Evolutionary conservation across 2,888 invertebrate genomes (phyloP), one percentile per base, ranked within the genome.

Genomic region (Elgonia sp.): DNA sequence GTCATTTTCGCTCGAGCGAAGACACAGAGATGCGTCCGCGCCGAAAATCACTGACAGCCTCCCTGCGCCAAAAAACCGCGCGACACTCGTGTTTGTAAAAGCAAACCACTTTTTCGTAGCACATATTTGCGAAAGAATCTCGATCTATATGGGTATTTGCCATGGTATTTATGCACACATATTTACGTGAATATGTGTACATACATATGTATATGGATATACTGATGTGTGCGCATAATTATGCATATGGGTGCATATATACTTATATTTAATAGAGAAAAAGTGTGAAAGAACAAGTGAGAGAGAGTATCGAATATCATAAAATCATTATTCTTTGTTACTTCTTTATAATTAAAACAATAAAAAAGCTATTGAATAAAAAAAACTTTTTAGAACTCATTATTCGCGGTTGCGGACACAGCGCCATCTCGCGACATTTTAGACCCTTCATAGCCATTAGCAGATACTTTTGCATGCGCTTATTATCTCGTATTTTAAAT

Each of bases 271-370:
- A 70, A 60, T 81, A 85, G 63, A 65, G 16, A 63, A 63, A 42
- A 87, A 89, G 89, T 82, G 90, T 88, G 87, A 82, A 88, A 86
- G 90, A 91, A 5, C 5, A 5, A 53, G 90, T 89, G 90, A 91
- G 90, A 90, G 91, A 90, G 91, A 92, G 92, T 88, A 88, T 85
- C 83, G 85, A 92, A 94, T 94, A 94, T 94, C 94, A 94, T 93
- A 92, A 94, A 94, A 93, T 94, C 94, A 94, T 93, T 94, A 94
- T 94, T 94, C 94, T 94, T 94, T 94, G 94, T 94, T 94, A 94
- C 94, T 94, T 94, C 94, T 94, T 94, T 94, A 94, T 94, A 94
- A 93, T 93, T 94, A 93, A 94, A 94, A 93, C 92, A 93, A 93
- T 93, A 93, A 93, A 93, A 93, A 93, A 93, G 91, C 92, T 93